Percentiles rank a stretch among this genome's conserved stretches.
These are phyloP conservation scores for Pyrocephalus nanus DNA, from an alignment of 2,797 vertebrate species.

Conservation along the genomic window DNA sequence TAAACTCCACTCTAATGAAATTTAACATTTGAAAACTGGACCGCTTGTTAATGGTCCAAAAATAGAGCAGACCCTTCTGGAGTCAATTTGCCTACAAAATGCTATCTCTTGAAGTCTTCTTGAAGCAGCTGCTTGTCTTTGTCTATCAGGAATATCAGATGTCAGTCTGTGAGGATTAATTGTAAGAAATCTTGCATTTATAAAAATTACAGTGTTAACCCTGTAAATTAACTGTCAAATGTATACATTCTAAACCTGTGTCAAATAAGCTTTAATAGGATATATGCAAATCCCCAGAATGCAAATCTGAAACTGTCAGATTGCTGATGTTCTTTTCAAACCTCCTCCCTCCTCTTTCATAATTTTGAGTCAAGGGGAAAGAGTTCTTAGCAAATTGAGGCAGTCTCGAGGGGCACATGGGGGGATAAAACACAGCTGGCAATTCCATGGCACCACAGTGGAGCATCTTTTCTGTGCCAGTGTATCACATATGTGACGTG, in stretches of 20 bases:
- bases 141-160: constrained; percentile 61
- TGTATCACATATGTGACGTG: constrained; percentile 2
- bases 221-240: constrained; percentile 70
- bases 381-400: constrained; percentile 24
- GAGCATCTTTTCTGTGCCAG: constrained; percentile 47
- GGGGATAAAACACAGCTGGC: constrained; percentile 5
- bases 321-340: constrained; percentile 67
- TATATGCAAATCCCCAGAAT: constrained; percentile 73
- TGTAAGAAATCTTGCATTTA: constrained; percentile 66
- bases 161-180: constrained; percentile 68
- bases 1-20: constrained; percentile 65
- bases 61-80: constrained; percentile 56
- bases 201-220: constrained; percentile 68
- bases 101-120: constrained; percentile 45
- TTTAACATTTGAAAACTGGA: constrained; percentile 60
- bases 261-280: constrained; percentile 68
- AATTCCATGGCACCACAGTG: constrained; percentile 12
- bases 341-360: constrained; percentile 38
- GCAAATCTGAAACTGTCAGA: constrained; percentile 65
- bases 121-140: constrained; percentile 68
- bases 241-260: constrained; percentile 57
- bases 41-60: constrained; percentile 58
- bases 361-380: constrained; percentile 61
- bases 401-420: not conserved
- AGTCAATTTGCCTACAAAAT: constrained; percentile 52